Evolutionary conservation across 2,113 vertebrate species (phyloP).

Genomic region (Ahaetulla prasina): DNA sequence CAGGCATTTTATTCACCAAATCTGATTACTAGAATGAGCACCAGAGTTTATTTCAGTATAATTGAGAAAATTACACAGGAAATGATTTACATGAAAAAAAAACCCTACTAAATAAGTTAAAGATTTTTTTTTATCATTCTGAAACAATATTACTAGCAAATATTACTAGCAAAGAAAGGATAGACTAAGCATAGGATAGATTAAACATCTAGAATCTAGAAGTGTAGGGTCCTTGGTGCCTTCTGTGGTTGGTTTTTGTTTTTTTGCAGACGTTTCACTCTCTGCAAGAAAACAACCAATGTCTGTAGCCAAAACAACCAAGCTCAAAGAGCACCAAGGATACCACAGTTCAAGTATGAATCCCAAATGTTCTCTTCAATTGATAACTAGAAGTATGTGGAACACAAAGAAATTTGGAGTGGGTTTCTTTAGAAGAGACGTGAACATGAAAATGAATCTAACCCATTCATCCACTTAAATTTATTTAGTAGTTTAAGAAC

Average conservation of each 20-base stretch:
- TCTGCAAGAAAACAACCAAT: background rate
- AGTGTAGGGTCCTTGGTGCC: background rate
- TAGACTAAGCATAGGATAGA: background rate
- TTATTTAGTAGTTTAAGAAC: background rate
- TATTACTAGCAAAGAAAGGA: background rate
- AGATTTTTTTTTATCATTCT: background rate
- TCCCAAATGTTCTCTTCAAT: background rate
- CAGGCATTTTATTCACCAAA: background rate
- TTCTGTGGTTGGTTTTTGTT: background rate
- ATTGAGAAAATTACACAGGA: background rate
- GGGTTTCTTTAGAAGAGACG: background rate
- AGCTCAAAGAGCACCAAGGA: background rate
- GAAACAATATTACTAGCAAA: background rate
- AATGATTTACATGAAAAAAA: background rate
- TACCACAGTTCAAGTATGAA: background rate
- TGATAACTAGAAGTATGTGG: background rate
- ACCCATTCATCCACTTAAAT: background rate
- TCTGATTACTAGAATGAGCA: accelerated
- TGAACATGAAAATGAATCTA: background rate
- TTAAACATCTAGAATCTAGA: background rate
- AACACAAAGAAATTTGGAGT: background rate
- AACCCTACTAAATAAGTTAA: background rate
- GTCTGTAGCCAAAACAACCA: background rate
- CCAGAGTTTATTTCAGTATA: slow-evolving; percentile 1
- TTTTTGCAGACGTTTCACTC: background rate